Base-by-base conservation (phyloP, 53 echinoderm and acorn worm species). In the Zoroaster sp. region DNA sequence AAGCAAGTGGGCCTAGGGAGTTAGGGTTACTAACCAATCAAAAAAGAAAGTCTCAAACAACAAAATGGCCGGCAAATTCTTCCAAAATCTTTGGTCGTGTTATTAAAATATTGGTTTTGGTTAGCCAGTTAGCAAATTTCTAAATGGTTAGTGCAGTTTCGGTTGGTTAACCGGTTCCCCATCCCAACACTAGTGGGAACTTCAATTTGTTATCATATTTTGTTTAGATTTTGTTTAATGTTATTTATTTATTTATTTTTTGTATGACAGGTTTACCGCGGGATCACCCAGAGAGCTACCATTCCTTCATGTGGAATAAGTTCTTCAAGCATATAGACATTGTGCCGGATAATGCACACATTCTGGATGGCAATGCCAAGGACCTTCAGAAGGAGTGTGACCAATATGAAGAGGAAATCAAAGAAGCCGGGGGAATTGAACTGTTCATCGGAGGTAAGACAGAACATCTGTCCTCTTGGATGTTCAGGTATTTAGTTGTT, bases 281-380 rank as follows among this genome's bases (percentile, higher is more conserved):
- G 30, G 95, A 95, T 70, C 97, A 96, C 46, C 93, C 93, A 42
- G 95, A 95, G 90, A 93, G 93, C 59, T 95, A 95, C 46, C 95
- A 95, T 67, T 91, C 93, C 47, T 95, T 91, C 83, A 95, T 95
- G 95, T 93, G 97, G 97, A 89, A 96, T 35, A 89, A 96, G 42
- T 88, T 96, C 69, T 96, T 96, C 89, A 96, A 96, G 54, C 97
- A 95, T 75, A 95, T 96, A 46, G 97, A 96, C 87, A 96, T 96
- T 74, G 15, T 93, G 66, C 97, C 97, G 15, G 93, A 93, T 53
- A 96, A 95, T 85, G 93, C 90, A 40, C 93, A 96, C 89, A 91
- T 96, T 70, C 89, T 94, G 13, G 93, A 96, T 45, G 97, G 97
- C 28, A 96, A 96, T 72, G 95, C 93, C 4, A 40, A 73, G 32